Percentiles rank a stretch among this genome's conserved stretches.
phyloP scores from a whole-genome alignment of 1,140 invertebrate species.

The Meloidogyne exigua region DNA sequence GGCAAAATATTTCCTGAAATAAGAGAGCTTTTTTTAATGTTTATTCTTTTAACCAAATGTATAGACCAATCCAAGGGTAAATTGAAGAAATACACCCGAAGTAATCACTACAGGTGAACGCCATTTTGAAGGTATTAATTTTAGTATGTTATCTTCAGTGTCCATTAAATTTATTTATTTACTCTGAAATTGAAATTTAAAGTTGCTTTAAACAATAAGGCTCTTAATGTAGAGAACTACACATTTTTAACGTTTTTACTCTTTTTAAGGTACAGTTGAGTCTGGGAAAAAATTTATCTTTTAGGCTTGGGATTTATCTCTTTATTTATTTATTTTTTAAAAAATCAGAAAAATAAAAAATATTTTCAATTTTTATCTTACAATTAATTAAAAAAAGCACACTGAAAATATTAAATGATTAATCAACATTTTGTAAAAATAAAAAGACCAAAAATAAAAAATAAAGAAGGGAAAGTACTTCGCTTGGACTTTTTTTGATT shows the following conservation, averaged over 20 bases:
- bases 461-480: not conserved
- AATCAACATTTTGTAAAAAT: not conserved
- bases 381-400: too few species aligned
- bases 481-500: not conserved
- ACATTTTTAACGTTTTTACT: too few species aligned
- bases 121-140: constrained; percentile 28
- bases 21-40: not conserved
- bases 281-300: too few species aligned
- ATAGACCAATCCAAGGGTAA: constrained; percentile 49
- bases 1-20: constrained; percentile 47
- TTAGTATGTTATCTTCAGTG: constrained; percentile 38
- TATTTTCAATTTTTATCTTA: too few species aligned
- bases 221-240: too few species aligned
- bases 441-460: not conserved
- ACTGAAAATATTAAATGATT: too few species aligned
- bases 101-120: constrained; percentile 40
- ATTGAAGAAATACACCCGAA: constrained; percentile 45
- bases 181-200: too few species aligned
- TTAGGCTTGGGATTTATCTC: too few species aligned
- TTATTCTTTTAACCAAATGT: constrained; percentile 38
- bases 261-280: too few species aligned
- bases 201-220: too few species aligned
- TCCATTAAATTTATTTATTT: constrained; percentile 43
- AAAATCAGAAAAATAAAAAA: not conserved
- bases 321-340: too few species aligned